Conservation (phyloP, 2,888 invertebrate species). For the Agriopis aurantiaria region DNA sequence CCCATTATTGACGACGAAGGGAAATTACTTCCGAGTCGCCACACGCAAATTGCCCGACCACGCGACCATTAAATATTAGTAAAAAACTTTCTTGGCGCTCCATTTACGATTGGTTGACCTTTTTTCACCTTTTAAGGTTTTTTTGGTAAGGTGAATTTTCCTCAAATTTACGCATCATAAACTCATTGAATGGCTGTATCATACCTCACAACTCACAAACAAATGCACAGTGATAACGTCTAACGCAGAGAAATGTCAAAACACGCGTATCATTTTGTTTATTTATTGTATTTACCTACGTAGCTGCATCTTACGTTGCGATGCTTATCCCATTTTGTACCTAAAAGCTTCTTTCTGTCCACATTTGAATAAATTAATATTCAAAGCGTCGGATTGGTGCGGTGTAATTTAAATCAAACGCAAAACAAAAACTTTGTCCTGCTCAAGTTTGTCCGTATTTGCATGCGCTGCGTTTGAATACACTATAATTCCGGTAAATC, state of each 20-base stretch:
- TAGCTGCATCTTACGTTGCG: neutral
- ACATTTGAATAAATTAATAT: slow-evolving; percentile 39
- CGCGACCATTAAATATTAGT: slow-evolving; percentile 46
- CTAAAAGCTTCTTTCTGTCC: slow-evolving; percentile 26
- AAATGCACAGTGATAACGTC: slow-evolving; percentile 6
- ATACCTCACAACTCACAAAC: slow-evolving; percentile 13
- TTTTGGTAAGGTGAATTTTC: slow-evolving; percentile 15
- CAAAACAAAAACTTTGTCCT: slow-evolving; percentile 41
- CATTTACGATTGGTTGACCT: slow-evolving; percentile 36
- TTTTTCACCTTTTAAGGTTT: slow-evolving; percentile 23
- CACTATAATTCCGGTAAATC: slow-evolving; percentile 41
- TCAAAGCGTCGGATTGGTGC: slow-evolving; percentile 33
- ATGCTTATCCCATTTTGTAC: neutral
- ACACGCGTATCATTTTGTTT: neutral
- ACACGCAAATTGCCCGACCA: slow-evolving; percentile 59
- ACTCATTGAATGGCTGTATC: slow-evolving; percentile 29
- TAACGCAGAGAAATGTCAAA: neutral
- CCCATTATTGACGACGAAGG: slow-evolving; percentile 63
- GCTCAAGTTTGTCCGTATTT: slow-evolving; percentile 40
- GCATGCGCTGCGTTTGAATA: slow-evolving; percentile 42
- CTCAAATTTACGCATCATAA: slow-evolving; percentile 23
- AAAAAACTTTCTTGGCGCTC: slow-evolving; percentile 37
- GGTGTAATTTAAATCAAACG: slow-evolving; percentile 37
- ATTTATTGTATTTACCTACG: neutral
- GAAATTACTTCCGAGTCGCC: slow-evolving; percentile 70